Conservation (phyloP, 2,113 vertebrate species). For the Cercopithecus mona region DNA sequence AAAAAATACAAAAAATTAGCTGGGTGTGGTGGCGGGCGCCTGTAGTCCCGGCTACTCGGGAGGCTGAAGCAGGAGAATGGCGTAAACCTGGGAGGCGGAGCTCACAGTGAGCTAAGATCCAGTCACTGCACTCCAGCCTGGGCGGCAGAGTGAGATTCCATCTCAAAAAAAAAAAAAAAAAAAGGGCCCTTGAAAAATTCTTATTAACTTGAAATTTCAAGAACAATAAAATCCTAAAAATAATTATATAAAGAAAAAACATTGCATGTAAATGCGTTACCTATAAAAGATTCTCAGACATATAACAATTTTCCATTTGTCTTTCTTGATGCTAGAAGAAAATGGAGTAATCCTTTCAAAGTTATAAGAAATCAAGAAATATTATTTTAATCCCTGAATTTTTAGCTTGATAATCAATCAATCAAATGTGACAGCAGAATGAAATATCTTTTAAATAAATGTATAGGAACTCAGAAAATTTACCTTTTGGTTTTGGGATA, state of each 20-base stretch:
- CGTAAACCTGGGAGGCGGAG: no score
- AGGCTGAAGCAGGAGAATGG: no score
- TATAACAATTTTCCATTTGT: not conserved
- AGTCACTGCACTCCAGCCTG: no score
- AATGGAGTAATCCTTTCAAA: not conserved
- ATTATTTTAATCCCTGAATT: slow-evolving; percentile 6
- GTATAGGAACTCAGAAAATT: not conserved
- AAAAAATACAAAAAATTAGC: no score
- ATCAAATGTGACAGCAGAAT: not conserved
- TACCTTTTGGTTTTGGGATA: not conserved
- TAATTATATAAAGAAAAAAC: not conserved
- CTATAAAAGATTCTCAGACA: not conserved
- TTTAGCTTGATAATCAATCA: not conserved
- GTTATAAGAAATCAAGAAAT: not conserved
- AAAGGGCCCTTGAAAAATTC: slow-evolving; percentile 23
- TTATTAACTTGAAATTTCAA: slow-evolving; percentile 41
- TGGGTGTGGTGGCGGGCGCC: accelerated
- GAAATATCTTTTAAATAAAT: slow-evolving; percentile 16
- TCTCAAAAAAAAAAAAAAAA: no score
- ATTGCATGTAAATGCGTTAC: not conserved
- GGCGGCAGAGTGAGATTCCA: no score
- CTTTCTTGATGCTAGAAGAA: not conserved
- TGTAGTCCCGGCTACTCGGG: no score
- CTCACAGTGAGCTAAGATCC: no score
- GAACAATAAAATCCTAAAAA: not conserved